Base-by-base conservation (phyloP, 2,113 vertebrate species). In the Maccullochella peelii region DNA sequence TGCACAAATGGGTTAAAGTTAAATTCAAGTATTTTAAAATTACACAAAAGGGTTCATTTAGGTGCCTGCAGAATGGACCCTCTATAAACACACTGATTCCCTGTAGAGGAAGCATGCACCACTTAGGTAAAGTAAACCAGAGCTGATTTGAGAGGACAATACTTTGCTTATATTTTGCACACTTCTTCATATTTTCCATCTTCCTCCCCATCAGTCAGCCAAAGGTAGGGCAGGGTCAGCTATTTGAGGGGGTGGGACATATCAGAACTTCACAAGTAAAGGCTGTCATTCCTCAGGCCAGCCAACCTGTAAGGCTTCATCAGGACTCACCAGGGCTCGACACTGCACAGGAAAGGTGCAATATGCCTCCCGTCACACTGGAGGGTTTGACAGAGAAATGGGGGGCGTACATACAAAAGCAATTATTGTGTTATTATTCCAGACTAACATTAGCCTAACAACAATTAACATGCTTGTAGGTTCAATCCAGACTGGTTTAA, bases 11-110 rank as follows among this genome's bases (percentile, higher is more conserved):
- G 67, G 47, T 89, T 55, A 30, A 73, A 83, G 72, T 84, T 87
- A 77, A 81, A 85, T 88, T 77, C 40, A 85, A 72, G 52, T 23
- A 52, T 65, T 66, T 52, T 38, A 62, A 50, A 85, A 86, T 86
- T 72, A 85, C 14, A 89, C 82, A 79, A 61, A 85, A 80, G 66
- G 40, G 50, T 67, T 81, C 72, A 78, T 82, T 80, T 72, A 57
- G 44, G 61, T 12, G n/a, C 18, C 25, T 57, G 72, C 72, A 91
- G 79, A 91, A 89, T 74, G 65, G 59, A 44, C 67, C 49, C 57
- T 85, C 40, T 92, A 69, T 90, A 90, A 88, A 85, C 85, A 87
- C 62, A 82, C 49, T 57, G 65, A 79, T 55, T 83, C 86, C 83
- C 83, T 76, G 75, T 57, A 82, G 70, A 85, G 88, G 87, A 89